Conservation (phyloP, 2,888 invertebrate species). For the Bedellia somnulentella region DNA sequence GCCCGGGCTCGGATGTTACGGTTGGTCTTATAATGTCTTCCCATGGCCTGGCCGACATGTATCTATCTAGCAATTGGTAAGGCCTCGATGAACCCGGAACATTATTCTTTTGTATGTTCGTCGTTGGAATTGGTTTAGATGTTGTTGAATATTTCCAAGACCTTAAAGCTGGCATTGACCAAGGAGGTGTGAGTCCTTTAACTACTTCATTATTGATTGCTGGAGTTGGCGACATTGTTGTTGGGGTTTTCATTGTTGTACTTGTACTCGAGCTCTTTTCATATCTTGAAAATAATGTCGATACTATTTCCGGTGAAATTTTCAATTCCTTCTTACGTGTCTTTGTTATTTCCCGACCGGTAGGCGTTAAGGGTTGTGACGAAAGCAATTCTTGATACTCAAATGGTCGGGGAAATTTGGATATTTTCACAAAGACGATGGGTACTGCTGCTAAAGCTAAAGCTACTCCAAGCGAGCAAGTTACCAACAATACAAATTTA, state of each 20-base stretch:
- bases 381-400: conserved; percentile 20
- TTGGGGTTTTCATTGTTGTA: conserved; percentile 14
- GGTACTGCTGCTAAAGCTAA: conserved; percentile 33
- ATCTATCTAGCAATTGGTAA: conserved; percentile 28
- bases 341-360: conserved; percentile 28
- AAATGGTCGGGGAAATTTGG: conserved; percentile 23
- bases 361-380: conserved; percentile 23
- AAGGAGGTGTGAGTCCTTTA: conserved; percentile 37
- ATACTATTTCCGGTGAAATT: conserved; percentile 23
- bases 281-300: too few species aligned
- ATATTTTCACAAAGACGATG: conserved; percentile 35
- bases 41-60: conserved; percentile 38
- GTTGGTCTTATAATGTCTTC: conserved; percentile 42
- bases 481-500: conserved; percentile 35
- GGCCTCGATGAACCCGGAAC: too few species aligned
- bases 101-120: too few species aligned
- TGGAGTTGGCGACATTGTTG: conserved; percentile 19
- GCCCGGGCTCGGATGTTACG: conserved; percentile 31
- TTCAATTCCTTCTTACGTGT: conserved; percentile 44
- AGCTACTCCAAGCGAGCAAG: conserved; percentile 32
- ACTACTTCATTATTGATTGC: conserved; percentile 22
- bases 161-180: conserved; percentile 55
- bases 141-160: conserved; percentile 37
- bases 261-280: too few species aligned
- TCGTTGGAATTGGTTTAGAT: too few species aligned